Percentiles rank a stretch among this genome's conserved stretches.
phyloP scores from a whole-genome alignment of 2,113 vertebrate species.

The Chloebia gouldiae region DNA sequence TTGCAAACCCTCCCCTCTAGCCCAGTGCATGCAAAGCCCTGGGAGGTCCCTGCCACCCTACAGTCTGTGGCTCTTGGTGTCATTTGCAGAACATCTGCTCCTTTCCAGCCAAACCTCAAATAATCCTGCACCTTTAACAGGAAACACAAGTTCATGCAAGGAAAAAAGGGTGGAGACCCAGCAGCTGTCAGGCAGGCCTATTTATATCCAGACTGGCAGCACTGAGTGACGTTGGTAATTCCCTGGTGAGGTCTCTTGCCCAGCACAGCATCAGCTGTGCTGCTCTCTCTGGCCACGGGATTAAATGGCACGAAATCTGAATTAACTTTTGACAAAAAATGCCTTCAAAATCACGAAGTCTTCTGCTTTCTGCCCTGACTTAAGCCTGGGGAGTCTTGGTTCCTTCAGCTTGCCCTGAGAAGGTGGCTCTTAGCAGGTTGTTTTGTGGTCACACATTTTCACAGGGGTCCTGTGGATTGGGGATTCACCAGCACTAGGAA shows the following conservation, averaged over 20 bases:
- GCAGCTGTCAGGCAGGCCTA: conserved; percentile 32
- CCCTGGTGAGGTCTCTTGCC: background rate
- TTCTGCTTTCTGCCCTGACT: background rate
- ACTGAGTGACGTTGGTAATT: background rate
- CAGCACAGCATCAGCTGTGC: background rate
- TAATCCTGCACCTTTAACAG: conserved; percentile 10
- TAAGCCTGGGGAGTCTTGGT: background rate
- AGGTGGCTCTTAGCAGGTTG: background rate
- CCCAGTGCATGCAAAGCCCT: background rate
- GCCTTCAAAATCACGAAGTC: background rate
- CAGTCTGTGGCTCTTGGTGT: background rate
- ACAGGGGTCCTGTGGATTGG: background rate
- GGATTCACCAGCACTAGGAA: background rate
- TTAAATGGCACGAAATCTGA: background rate
- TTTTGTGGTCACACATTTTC: background rate
- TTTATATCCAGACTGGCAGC: conserved; percentile 28
- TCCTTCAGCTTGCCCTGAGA: background rate
- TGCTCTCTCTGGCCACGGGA: background rate
- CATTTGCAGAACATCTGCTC: conserved; percentile 30
- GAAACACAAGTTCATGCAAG: conserved; percentile 44
- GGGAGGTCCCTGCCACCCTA: background rate
- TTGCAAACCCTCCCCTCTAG: background rate
- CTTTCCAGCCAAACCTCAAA: conserved; percentile 22
- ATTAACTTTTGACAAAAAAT: background rate
- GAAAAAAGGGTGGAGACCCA: conserved; percentile 6